Evolutionary conservation across 1,140 invertebrate species (phyloP), one percentile per base, ranked within the genome.

Genomic region (Magallana gigas): DNA sequence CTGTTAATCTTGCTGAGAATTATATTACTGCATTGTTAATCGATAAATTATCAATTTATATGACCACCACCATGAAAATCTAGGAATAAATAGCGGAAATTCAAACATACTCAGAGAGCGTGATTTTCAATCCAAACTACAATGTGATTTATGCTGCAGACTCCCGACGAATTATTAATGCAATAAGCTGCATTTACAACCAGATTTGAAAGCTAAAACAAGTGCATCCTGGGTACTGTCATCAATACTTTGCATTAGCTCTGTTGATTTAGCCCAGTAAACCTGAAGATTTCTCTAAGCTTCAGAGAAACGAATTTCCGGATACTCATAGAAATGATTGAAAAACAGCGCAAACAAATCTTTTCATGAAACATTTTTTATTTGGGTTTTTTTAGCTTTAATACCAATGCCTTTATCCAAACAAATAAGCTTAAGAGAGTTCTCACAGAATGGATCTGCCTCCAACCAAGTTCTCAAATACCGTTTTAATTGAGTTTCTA

Each of bases 211-310:
- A 76, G 12, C 68, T 76, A 12, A 11, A 12, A 76, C 68, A 76
- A 76, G 68, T 76, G 68, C 68, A 76, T 29, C 68, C 68, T 76
- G 68, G 68, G 68, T 29, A 76, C 23, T 48, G 23, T 76, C 68
- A 76, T 76, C 68, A 76, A 76, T 76, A 76, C 68, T 29, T 76
- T 76, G 68, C 68, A 76, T 76, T 76, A 76, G 23, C 68, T 36
- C 68, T 76, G 68, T 76, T 76, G 68, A 76, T 76, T 29, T 76
- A 76, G 68, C 18, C 68, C 23, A 29, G 18, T 76, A 76, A 76
- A 76, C 36, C 68, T 29, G 68, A 29, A 12, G 18, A 76, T 12
- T 76, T 76, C 23, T 76, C 68, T 29, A 23, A 76, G 68, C 68
- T 76, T 36, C 11, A 76, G 68, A 76, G 68, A 76, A 36, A 76